Percentiles rank a stretch among this genome's conserved stretches.
These are phyloP conservation scores for Reinhardtius hippoglossoides DNA, from an alignment of 2,113 vertebrate species.

Conservation along the genomic window DNA sequence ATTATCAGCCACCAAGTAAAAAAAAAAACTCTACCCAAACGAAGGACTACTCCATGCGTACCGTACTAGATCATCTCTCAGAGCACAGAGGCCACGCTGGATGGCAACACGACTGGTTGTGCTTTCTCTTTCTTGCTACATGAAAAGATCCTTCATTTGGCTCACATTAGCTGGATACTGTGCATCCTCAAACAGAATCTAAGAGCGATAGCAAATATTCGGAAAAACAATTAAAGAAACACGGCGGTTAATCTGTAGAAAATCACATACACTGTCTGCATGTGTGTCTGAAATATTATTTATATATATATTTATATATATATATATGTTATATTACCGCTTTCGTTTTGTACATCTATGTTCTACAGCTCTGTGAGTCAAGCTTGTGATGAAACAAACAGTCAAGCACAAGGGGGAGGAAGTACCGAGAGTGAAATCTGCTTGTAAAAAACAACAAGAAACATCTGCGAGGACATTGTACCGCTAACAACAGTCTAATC, in stretches of 20 bases:
- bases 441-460: conserved; percentile 23
- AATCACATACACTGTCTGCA: conserved; percentile 52
- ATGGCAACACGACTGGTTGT: conserved; percentile 57
- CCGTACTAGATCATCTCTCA: conserved; percentile 63
- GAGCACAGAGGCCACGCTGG: conserved; percentile 56
- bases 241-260: conserved; percentile 39
- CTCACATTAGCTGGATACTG: conserved; percentile 73
- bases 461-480: conserved; percentile 55
- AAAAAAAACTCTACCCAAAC: conserved; percentile 39
- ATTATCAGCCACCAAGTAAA: conserved; percentile 37
- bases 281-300: conserved; percentile 56
- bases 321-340: conserved; percentile 64
- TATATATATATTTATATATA: conserved; percentile 30
- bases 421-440: conserved; percentile 60
- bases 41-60: conserved; percentile 68
- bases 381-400: conserved; percentile 22
- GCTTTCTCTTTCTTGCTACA: conserved; percentile 72
- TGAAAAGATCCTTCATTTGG: conserved; percentile 81
- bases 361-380: conserved; percentile 69
- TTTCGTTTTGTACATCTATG: conserved; percentile 64
- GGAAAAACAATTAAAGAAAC: conserved; percentile 37
- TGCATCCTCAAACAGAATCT: conserved; percentile 65
- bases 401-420: conserved; percentile 20
- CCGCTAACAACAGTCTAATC: conserved; percentile 61
- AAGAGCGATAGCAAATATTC: conserved; percentile 52